Evolutionary conservation across 2,113 vertebrate genomes (phyloP).

Genomic region (Neogale vison): DNA sequence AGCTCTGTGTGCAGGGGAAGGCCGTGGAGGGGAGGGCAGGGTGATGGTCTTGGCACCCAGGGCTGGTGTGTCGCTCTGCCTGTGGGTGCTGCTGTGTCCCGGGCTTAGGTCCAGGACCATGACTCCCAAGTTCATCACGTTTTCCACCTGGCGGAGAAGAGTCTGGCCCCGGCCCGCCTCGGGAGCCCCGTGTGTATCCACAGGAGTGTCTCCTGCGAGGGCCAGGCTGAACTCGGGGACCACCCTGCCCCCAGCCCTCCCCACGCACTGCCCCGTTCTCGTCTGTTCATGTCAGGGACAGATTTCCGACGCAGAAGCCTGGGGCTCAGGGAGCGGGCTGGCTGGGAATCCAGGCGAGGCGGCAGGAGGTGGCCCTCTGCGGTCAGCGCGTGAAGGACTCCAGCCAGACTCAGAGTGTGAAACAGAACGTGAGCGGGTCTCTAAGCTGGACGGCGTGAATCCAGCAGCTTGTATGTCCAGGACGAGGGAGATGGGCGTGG

Average conservation of each 20-base stretch:
- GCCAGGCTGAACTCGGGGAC: neutral
- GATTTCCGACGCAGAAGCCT: neutral
- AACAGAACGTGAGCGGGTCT: neutral
- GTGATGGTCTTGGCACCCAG: accelerated
- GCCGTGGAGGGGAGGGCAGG: accelerated
- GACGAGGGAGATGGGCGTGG: too few relatives aligned
- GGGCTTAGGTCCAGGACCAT: accelerated
- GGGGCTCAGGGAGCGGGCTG: accelerated
- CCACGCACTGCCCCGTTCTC: neutral
- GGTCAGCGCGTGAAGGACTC: neutral
- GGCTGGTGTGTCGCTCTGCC: accelerated
- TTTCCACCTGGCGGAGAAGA: accelerated
- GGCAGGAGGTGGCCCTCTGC: neutral
- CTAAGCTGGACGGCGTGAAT: too few relatives aligned
- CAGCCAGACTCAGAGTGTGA: neutral
- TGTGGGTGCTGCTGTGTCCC: neutral
- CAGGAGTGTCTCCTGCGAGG: neutral
- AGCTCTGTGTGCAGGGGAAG: neutral
- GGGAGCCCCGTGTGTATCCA: accelerated
- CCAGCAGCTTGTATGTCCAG: neutral
- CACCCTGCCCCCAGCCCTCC: neutral
- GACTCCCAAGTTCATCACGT: accelerated
- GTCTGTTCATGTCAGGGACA: neutral
- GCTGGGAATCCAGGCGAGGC: neutral
- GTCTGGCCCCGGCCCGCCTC: accelerated